These are phyloP conservation scores for Melanogrammus aeglefinus DNA, from an alignment of 2,797 vertebrate species.

Conservation along the genomic window DNA sequence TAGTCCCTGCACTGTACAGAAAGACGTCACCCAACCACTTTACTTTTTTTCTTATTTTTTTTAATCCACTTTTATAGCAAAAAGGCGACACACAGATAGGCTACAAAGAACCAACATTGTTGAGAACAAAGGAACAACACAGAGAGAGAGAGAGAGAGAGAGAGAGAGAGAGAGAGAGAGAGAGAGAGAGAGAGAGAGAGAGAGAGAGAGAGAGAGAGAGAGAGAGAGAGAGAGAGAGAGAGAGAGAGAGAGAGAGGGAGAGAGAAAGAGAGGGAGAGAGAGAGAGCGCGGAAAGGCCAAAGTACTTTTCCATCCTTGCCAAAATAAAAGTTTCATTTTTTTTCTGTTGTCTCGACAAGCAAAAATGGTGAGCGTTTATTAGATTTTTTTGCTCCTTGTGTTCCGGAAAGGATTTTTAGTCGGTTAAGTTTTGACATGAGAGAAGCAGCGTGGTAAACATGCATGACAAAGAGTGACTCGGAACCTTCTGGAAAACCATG, in stretches of 20 bases:
- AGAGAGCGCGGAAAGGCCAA: constrained; percentile 62
- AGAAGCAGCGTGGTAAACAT: constrained; percentile 71
- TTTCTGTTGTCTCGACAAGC: constrained; percentile 56
- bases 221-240: not conserved
- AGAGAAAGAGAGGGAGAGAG: constrained; percentile 57
- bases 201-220: constrained; percentile 3
- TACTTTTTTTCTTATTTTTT: constrained; percentile 62
- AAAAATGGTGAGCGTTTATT: constrained; percentile 50
- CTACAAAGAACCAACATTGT: constrained; percentile 77
- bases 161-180: constrained; percentile 1
- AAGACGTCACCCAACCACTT: constrained; percentile 70
- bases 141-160: constrained; percentile 31
- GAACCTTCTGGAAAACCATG: constrained; percentile 34
- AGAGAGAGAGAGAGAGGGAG: not conserved
- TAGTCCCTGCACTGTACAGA: constrained; percentile 64
- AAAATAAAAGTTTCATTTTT: constrained; percentile 46
- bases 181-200: constrained; percentile 31
- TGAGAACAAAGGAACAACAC: constrained; percentile 64
- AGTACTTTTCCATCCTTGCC: constrained; percentile 63
- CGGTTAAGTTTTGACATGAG: constrained; percentile 57
- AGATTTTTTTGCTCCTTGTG: constrained; percentile 29
- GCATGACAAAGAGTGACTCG: constrained; percentile 68
- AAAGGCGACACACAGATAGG: constrained; percentile 77
- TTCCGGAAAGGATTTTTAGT: constrained; percentile 38
- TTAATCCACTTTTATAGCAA: constrained; percentile 70